Percentiles rank a stretch among this genome's conserved stretches.
phyloP scores from a whole-genome alignment of 2,113 vertebrate species.

The Nicator chloris region DNA sequence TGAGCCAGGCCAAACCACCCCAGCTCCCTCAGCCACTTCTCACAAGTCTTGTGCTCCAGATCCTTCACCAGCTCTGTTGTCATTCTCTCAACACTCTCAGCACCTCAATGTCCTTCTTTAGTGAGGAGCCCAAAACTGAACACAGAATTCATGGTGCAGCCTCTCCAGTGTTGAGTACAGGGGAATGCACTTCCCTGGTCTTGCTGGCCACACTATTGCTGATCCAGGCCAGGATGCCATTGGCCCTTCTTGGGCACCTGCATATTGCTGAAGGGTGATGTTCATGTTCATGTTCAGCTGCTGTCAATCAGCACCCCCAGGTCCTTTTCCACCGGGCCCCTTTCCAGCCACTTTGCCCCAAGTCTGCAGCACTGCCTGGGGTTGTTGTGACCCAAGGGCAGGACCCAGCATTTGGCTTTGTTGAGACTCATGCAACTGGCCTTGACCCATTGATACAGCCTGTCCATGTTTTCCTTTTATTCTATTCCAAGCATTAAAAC shows the following conservation, averaged over 20 bases:
- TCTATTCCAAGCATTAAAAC: neutral
- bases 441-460: fast-evolving
- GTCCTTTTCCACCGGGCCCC: neutral
- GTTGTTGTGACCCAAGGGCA: neutral
- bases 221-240: neutral
- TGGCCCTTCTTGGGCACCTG: neutral
- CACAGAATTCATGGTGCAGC: neutral
- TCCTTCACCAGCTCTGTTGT: neutral
- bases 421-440: neutral
- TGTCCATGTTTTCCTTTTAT: neutral
- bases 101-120: neutral
- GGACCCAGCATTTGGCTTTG: neutral
- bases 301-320: fast-evolving
- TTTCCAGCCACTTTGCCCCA: neutral
- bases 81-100: neutral
- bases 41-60: neutral
- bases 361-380: neutral
- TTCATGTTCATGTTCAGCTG: neutral
- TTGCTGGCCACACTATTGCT: neutral
- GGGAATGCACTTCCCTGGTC: neutral
- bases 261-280: fast-evolving
- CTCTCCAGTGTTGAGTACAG: neutral
- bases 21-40: neutral
- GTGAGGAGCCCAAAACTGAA: neutral
- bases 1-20: neutral